Evolutionary conservation across 2,888 invertebrate species (phyloP).

Genomic region (Eupelmus urozonus): DNA sequence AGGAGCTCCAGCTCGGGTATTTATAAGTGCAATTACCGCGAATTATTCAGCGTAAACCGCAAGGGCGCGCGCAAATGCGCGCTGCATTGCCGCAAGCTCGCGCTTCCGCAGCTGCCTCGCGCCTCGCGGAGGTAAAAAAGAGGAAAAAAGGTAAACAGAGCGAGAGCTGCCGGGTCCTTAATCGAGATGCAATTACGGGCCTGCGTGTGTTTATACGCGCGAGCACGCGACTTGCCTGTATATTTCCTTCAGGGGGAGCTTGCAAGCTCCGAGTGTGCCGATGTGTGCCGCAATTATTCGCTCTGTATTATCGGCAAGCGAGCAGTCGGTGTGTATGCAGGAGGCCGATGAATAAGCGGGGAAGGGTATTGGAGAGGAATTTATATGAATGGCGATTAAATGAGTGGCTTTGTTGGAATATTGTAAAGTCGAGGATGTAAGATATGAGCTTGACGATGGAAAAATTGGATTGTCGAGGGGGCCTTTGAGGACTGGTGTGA

Average conservation of each 20-base stretch:
- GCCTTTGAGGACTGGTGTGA: no score
- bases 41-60: conserved; percentile 38
- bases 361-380: neutral
- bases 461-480: neutral
- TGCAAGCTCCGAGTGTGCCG: neutral
- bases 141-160: neutral
- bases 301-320: neutral
- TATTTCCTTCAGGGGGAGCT: neutral
- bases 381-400: conserved; percentile 25
- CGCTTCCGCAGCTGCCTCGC: no score
- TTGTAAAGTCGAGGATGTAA: no score
- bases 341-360: no score
- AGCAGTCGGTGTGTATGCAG: neutral
- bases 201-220: conserved; percentile 14
- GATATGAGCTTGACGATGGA: neutral
- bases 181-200: conserved; percentile 53
- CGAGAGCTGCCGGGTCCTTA: conserved; percentile 18
- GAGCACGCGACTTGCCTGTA: conserved; percentile 18
- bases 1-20: conserved; percentile 12
- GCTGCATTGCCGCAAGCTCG: neutral
- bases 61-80: neutral
- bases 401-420: conserved; percentile 34
- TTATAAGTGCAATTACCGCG: conserved; percentile 50
- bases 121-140: conserved; percentile 17
- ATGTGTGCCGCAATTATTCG: conserved; percentile 34